Percentiles rank a stretch among this genome's conserved stretches.
These are phyloP conservation scores for Aspidoscelis tigris DNA, from an alignment of 2,113 vertebrate species.

Conservation along the genomic window DNA sequence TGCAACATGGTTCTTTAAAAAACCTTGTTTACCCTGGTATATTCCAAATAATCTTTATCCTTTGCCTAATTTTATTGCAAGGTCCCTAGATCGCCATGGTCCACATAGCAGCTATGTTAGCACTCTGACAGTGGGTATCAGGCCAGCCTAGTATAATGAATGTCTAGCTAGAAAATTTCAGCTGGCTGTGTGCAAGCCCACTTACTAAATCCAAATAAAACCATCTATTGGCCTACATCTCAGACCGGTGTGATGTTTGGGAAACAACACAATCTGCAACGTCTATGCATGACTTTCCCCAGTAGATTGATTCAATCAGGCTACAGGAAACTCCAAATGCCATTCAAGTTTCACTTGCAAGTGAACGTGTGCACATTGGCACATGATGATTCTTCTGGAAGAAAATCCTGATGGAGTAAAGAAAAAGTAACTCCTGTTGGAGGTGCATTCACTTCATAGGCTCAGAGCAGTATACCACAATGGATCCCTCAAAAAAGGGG, in stretches of 20 bases:
- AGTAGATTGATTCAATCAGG: conserved; percentile 36
- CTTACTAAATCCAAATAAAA: conserved; percentile 10
- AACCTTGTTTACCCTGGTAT: conserved; percentile 51
- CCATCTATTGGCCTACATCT: conserved; percentile 43
- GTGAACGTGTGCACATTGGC: conserved; percentile 45
- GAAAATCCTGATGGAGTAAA: conserved; percentile 39
- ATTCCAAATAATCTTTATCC: conserved; percentile 34
- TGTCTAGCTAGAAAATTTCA: conserved; percentile 10
- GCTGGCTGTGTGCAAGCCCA: neutral
- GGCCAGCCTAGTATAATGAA: neutral
- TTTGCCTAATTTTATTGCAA: conserved; percentile 31
- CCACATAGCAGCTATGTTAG: conserved; percentile 5
- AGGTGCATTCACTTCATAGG: neutral
- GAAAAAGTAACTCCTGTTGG: conserved; percentile 23
- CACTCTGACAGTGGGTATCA: neutral
- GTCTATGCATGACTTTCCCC: conserved; percentile 34
- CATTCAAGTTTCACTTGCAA: conserved; percentile 32
- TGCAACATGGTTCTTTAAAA: conserved; percentile 52
- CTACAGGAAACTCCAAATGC: conserved; percentile 32
- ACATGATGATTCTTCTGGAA: neutral
- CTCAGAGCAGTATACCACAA: neutral
- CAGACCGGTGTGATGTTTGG: neutral
- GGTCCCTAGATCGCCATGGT: conserved; percentile 3
- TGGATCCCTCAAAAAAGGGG: neutral
- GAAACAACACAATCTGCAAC: conserved; percentile 1